Evolutionary conservation across 2,113 vertebrate species (phyloP).

Genomic region (Odocoileus virginianus): DNA sequence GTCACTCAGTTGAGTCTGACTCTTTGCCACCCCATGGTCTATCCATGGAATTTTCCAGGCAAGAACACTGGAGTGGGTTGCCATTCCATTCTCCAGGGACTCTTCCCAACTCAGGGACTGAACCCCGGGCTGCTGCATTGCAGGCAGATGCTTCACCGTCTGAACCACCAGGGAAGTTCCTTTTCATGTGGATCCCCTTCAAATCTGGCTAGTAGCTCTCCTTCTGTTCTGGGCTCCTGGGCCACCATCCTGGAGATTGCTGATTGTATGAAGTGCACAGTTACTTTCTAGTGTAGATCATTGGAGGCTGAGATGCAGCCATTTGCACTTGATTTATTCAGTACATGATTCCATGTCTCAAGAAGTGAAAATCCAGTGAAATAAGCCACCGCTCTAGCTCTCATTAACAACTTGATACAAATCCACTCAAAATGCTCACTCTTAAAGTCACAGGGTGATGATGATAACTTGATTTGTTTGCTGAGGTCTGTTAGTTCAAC

Average conservation of each 20-base stretch:
- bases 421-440: conserved; percentile 19
- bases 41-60: background rate
- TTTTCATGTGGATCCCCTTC: background rate
- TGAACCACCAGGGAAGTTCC: background rate
- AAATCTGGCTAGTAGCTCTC: background rate
- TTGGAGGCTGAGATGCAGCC: background rate
- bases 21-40: background rate
- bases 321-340: conserved; percentile 50
- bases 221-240: background rate
- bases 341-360: background rate
- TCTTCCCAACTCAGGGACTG: background rate
- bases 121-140: background rate
- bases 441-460: background rate
- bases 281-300: background rate
- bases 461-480: background rate
- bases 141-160: background rate
- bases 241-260: background rate
- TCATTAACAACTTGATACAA: conserved; percentile 46
- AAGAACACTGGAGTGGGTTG: background rate
- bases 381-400: background rate
- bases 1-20: background rate
- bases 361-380: conserved; percentile 56
- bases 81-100: background rate
- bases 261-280: background rate
- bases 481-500: conserved; percentile 20